Base-by-base conservation (phyloP, 1,140 invertebrate genomes). In the Medauroidea extradentata region DNA sequence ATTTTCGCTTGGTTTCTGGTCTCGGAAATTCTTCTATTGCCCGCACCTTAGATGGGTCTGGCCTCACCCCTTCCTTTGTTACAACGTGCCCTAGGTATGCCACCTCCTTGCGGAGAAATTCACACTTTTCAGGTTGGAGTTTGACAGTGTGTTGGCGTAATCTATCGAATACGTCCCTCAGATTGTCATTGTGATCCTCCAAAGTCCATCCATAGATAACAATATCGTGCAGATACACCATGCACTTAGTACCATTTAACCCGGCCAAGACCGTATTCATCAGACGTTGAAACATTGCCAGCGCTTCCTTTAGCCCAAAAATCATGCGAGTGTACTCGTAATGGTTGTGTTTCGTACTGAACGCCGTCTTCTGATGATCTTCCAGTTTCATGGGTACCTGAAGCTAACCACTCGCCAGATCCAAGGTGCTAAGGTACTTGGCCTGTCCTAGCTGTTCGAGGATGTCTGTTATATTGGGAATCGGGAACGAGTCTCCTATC, bases 331-430 rank as follows among this genome's bases (percentile, higher is more conserved):
- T 19, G 48, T 69, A 78, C 59, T 77, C 69, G 46, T 66, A 79
- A 48, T 72, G 67, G 3, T 71, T 70, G n/a, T 65, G 51, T 39
- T 68, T 62, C 0, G 67, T 71, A 2, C 59, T 67, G 42, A 79
- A 79, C n/a, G 75, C 77, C 3, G 79, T 79, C 67, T 80, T 81
- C 18, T 66, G 50, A 18, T 65, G 68, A 53, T 73, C 70, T 4
- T 66, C 53, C 27, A 61, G 46, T 1, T 70, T 59, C 19, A 81
- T 63, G 42, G 70, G 65, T 5, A 82, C 69, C 61, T 83, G 80
- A 62, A 76, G 77, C 61, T 76, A 82, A 7, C 80, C 80, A 38
- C 63, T 67, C 1, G 66, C 67, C 2, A 79, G 56, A 69, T 82
- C 75, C 13, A 81, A 49, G 1, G 71, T 70, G 3, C 70, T 64